Percentiles rank a stretch among this genome's conserved stretches.
Evolutionary conservation across 2,797 vertebrate genomes (phyloP).

Genomic region (Typhlichthys eigenmanni): DNA sequence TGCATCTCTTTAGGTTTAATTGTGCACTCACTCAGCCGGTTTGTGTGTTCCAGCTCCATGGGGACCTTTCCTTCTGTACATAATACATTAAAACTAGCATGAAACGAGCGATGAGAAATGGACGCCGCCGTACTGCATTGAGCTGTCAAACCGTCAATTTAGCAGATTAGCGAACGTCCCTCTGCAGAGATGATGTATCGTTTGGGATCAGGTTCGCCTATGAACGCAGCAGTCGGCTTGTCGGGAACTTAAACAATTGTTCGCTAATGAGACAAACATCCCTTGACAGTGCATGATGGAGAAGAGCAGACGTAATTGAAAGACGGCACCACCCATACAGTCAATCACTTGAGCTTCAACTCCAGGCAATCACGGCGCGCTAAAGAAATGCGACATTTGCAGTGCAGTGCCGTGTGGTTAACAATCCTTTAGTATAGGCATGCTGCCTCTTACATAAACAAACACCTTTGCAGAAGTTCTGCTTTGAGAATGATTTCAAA

Average conservation of each 20-base stretch:
- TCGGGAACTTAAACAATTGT: constrained; percentile 71
- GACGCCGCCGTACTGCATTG: constrained; percentile 56
- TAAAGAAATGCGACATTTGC: constrained; percentile 26
- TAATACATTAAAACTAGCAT: constrained; percentile 57
- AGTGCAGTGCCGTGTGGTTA: constrained; percentile 12
- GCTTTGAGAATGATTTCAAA: constrained; percentile 3
- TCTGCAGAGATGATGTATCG: constrained; percentile 53
- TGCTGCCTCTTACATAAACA: constrained; percentile 16
- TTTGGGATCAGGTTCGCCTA: constrained; percentile 46
- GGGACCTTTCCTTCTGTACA: constrained; percentile 44
- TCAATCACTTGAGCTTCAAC: constrained; percentile 58
- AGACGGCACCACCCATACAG: constrained; percentile 37
- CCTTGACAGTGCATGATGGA: constrained; percentile 67
- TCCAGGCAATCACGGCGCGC: constrained; percentile 31
- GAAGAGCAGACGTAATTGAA: constrained; percentile 52
- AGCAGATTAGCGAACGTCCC: constrained; percentile 57
- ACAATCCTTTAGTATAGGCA: constrained; percentile 17
- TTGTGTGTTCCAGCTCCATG: constrained; percentile 38
- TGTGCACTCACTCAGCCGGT: constrained; percentile 36
- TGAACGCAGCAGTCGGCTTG: constrained; percentile 58
- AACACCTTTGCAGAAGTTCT: constrained; percentile 23
- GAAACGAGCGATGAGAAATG: constrained; percentile 50
- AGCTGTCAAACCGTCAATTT: constrained; percentile 70
- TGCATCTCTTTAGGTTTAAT: constrained; percentile 47
- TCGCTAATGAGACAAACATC: constrained; percentile 73